phyloP scores from a whole-genome alignment of 2,888 invertebrate species.

The Alentia gelatinosa region DNA sequence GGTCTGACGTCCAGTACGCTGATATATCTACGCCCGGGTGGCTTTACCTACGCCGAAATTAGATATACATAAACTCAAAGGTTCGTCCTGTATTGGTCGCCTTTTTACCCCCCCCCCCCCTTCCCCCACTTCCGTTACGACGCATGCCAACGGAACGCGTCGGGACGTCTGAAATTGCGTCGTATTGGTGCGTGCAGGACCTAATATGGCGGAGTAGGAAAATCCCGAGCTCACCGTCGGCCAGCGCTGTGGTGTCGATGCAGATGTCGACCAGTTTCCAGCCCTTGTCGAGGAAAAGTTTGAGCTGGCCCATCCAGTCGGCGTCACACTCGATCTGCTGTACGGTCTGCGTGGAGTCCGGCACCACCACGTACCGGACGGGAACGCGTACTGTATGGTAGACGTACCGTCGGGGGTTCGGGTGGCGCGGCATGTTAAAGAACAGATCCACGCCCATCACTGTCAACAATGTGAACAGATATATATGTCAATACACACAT shows the following conservation, averaged over 20 bases:
- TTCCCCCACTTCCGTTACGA: too few relatives aligned
- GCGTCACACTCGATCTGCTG: constrained; percentile 66
- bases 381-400: constrained; percentile 72
- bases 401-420: constrained; percentile 66
- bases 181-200: too few relatives aligned
- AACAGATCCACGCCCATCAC: constrained; percentile 76
- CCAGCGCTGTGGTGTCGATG: constrained; percentile 68
- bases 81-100: too few relatives aligned
- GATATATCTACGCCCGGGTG: too few relatives aligned
- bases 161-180: too few relatives aligned
- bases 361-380: constrained; percentile 64
- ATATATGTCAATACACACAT: too few relatives aligned
- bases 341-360: constrained; percentile 61
- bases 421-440: constrained; percentile 72
- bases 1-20: too few relatives aligned
- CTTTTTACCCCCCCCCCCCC: too few relatives aligned
- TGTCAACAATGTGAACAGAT: constrained; percentile 60
- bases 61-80: too few relatives aligned
- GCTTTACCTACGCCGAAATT: too few relatives aligned
- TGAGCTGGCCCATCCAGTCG: constrained; percentile 73
- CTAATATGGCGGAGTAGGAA: too few relatives aligned
- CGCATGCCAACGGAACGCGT: too few relatives aligned
- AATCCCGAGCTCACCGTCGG: constrained; percentile 64
- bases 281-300: constrained; percentile 71
- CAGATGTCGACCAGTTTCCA: constrained; percentile 77